A percentile compares a stretch with the other conserved stretches of the same genome.
Conservation (phyloP, 2,113 vertebrate genomes). For the Oncorhynchus nerka region DNA sequence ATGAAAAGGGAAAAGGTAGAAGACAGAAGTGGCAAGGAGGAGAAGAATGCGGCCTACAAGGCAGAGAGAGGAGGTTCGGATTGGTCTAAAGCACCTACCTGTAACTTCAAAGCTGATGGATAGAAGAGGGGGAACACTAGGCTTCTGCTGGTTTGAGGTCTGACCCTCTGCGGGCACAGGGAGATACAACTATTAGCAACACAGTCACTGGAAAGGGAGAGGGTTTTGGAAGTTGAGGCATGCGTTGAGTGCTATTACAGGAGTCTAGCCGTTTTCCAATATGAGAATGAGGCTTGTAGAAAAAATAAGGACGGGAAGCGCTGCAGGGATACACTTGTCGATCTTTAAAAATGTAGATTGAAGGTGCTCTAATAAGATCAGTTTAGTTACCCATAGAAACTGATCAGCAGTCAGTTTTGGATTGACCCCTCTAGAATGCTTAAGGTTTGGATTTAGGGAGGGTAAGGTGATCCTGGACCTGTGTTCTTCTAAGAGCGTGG, state of each 20-base stretch:
- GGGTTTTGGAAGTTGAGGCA: background rate
- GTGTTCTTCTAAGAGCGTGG: constrained; percentile 24
- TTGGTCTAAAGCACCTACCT: constrained; percentile 67
- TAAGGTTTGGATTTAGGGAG: constrained; percentile 50
- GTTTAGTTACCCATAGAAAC: constrained; percentile 9
- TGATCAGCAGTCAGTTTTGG: constrained; percentile 48
- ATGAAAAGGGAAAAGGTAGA: background rate
- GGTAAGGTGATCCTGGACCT: constrained; percentile 46
- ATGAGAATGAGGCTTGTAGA: too few species aligned
- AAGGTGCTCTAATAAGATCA: constrained; percentile 1
- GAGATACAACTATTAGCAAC: constrained; percentile 73
- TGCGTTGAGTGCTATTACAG: background rate
- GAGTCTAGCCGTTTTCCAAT: too few species aligned
- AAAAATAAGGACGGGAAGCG: too few species aligned
- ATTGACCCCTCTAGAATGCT: constrained; percentile 48
- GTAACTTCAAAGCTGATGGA: constrained; percentile 89
- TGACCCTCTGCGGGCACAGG: constrained; percentile 86
- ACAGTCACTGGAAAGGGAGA: constrained; percentile 12
- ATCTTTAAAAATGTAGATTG: constrained; percentile 10
- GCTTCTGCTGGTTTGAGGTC: constrained; percentile 78
- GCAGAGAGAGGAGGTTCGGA: background rate
- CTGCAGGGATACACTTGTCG: background rate
- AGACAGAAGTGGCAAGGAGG: background rate
- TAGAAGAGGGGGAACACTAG: constrained; percentile 84
- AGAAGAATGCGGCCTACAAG: background rate